Base-by-base conservation (phyloP, 2,113 vertebrate species). In the Apteryx mantelli region DNA sequence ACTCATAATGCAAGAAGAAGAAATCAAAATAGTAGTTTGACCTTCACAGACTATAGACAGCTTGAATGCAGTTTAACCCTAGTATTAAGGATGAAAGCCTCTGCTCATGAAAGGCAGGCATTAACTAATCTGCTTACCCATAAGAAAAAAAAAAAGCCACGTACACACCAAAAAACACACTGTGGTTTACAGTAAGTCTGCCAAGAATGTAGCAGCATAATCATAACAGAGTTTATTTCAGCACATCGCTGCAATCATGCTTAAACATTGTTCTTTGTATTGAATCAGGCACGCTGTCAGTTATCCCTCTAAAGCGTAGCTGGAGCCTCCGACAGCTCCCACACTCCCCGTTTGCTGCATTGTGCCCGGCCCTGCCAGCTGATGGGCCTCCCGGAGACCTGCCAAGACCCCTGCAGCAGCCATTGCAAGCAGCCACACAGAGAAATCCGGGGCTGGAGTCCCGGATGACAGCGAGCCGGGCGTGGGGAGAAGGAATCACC, bases 1-100 rank as follows among this genome's bases (percentile, higher is more conserved):
- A 25, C 82, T 86, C 28, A 0, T 7, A 60, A 86, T 1, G 9
- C 12, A 4, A 26, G 25, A 71, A 56, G 28, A 92, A 46, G 93
- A 96, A 97, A 96, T 93, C 76, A 96, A 96, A 97, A 95, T 50
- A 83, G 95, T 92, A 86, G 80, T 3, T 63, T 95, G 94, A 96
- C 95, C 94, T 97, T 97, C 95, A 79, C 42, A 88, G 81, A 70
- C 86, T 86, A 73, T 2, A 95, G 90, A 56, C 81, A 82, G 84
- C 81, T 77, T 74, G 73, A 55, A 86, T 88, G 53, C 68, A 82
- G 77, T 93, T 97, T 96, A 97, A 94, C 91, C 88, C 63, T 26
- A 50, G 78, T 80, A 86, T 91, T 87, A 95, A 91, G 89, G 88
- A 97, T 89, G 85, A 97, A 97, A 92, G 85, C 66, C 61, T 78